A percentile compares a stretch with the other conserved stretches of the same genome.
Conservation (phyloP, 1,140 invertebrate genomes). For the Pseudachorutes palmiensis region DNA sequence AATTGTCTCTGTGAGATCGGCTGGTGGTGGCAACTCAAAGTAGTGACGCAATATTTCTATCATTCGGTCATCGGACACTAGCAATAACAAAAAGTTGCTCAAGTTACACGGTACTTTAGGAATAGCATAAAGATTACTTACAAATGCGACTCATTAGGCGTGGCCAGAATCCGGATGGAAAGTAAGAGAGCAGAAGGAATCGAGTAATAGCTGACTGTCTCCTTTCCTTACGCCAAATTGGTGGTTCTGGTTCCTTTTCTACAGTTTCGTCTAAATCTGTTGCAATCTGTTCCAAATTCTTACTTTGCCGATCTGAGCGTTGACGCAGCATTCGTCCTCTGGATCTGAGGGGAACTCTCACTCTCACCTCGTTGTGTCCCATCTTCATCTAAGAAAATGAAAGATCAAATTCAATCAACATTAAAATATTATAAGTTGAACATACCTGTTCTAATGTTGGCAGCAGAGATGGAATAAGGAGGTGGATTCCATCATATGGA, state of each 20-base stretch:
- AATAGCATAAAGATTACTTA: not conserved
- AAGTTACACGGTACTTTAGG: not conserved
- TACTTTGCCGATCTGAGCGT: not conserved
- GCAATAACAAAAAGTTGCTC: slow-evolving; percentile 18
- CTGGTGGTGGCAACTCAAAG: slow-evolving; percentile 46
- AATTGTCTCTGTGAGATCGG: slow-evolving; percentile 35
- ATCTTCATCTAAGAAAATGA: slow-evolving; percentile 29
- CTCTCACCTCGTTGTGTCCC: slow-evolving; percentile 33
- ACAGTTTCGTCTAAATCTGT: not conserved
- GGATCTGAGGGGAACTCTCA: slow-evolving; percentile 57
- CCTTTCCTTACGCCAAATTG: slow-evolving; percentile 14
- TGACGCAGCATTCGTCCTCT: slow-evolving; percentile 52
- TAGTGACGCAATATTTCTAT: slow-evolving; percentile 67
- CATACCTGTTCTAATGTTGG: slow-evolving; percentile 50
- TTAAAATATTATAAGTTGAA: not conserved
- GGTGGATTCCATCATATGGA: slow-evolving; percentile 85
- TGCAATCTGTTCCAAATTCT: not conserved
- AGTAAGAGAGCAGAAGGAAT: slow-evolving; percentile 83
- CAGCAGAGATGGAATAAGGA: slow-evolving; percentile 85
- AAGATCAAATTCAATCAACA: not conserved
- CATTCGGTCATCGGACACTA: slow-evolving; percentile 77
- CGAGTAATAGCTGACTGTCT: slow-evolving; percentile 43
- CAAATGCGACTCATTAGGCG: slow-evolving; percentile 76
- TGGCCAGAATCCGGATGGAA: slow-evolving; percentile 97
- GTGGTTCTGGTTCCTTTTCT: not conserved